phyloP scores from a whole-genome alignment of 2,113 vertebrate species.

The Typhlomys cinereus region DNA sequence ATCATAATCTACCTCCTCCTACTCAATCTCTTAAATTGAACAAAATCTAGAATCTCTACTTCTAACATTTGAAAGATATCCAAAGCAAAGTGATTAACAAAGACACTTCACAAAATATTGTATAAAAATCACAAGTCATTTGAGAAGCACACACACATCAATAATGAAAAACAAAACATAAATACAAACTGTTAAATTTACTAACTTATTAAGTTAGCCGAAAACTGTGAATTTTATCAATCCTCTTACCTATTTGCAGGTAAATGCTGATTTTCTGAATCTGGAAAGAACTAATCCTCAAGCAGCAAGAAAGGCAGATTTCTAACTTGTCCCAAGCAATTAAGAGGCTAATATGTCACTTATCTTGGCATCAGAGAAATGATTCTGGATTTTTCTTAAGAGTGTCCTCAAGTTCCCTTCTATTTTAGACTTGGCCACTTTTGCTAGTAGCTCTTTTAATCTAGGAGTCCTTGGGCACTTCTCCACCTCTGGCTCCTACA shows the following conservation, averaged over 20 bases:
- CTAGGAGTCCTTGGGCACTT: background rate
- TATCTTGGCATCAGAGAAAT: background rate
- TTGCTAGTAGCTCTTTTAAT: background rate
- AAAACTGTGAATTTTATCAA: background rate
- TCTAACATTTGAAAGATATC: constrained; percentile 24
- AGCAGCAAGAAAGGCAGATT: background rate
- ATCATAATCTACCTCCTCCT: constrained; percentile 53
- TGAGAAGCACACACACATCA: background rate
- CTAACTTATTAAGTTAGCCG: background rate
- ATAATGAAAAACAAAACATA: background rate
- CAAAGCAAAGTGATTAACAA: constrained; percentile 20
- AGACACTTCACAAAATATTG: constrained; percentile 26
- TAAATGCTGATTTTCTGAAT: background rate
- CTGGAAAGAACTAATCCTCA: background rate
- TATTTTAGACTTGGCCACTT: background rate
- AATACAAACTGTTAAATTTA: constrained; percentile 9
- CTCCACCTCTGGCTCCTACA: background rate
- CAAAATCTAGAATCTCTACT: constrained; percentile 52
- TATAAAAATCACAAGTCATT: constrained; percentile 13
- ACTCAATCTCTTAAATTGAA: constrained; percentile 48
- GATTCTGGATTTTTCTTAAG: background rate
- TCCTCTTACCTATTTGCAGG: background rate
- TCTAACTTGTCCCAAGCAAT: background rate
- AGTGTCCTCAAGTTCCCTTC: background rate
- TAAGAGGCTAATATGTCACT: background rate